Evolutionary conservation across 2,888 invertebrate genomes (phyloP).

Genomic region (Aspidiotus destructor): DNA sequence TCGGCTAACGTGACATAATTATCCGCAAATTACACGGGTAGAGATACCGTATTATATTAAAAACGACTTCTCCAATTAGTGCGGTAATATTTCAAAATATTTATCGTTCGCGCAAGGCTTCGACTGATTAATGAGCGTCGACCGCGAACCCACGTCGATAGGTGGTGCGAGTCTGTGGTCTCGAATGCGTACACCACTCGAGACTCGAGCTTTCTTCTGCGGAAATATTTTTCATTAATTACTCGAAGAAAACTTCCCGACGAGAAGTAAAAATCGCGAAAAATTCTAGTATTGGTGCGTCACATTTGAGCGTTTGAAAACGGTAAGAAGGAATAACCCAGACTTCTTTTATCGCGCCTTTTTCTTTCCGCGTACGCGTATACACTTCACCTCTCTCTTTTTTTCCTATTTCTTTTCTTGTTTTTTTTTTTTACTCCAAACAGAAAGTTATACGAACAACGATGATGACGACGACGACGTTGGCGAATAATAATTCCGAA

Average conservation of each 20-base stretch:
- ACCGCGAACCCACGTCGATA: constrained; percentile 11
- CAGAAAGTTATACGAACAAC: neutral
- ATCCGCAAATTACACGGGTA: neutral
- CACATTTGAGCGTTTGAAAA: too few species aligned
- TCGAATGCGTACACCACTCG: too few species aligned
- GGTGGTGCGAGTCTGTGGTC: neutral
- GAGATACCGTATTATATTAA: neutral
- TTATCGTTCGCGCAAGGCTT: neutral
- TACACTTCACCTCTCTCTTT: too few species aligned
- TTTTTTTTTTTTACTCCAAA: neutral
- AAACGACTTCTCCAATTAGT: constrained; percentile 13
- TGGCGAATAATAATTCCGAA: constrained; percentile 4
- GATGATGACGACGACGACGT: neutral
- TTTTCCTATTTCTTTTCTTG: neutral
- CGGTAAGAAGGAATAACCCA: too few species aligned
- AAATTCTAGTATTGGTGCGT: too few species aligned
- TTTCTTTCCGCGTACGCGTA: too few species aligned
- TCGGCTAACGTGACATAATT: neutral
- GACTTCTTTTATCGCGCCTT: too few species aligned
- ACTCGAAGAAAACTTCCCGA: too few species aligned
- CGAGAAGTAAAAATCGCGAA: too few species aligned
- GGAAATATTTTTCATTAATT: too few species aligned
- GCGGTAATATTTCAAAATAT: constrained; percentile 9
- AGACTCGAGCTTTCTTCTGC: too few species aligned
- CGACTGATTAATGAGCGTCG: constrained; percentile 15